Base-by-base conservation (phyloP, 2,888 invertebrate genomes). In the Cyaniris semiargus region DNA sequence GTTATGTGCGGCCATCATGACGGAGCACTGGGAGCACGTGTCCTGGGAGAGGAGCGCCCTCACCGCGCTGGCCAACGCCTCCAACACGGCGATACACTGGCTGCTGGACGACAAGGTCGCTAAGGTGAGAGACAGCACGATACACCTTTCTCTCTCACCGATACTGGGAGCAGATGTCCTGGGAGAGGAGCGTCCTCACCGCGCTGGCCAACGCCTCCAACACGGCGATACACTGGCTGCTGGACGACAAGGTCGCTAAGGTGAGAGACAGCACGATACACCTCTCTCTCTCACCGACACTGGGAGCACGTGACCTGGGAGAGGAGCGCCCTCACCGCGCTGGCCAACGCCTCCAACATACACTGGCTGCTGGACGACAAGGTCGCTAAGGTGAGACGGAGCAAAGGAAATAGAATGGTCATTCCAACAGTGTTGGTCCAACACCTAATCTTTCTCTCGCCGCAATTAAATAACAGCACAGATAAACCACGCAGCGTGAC, bases 291-390 rank as follows among this genome's bases (percentile, higher is more conserved):
- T 56, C 5, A 56, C 18, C 13, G 10, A 48, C 97, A 97, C 88
- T 98, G 98, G 98, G 98, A 98, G 91, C 96, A 97, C 86, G 96
- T 98, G 80, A 95, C 95, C 79, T 98, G 98, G 97, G 96, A 97
- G 88, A 94, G 94, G n/a, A n/a, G n/a, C n/a, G n/a, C n/a, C n/a
- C n/a, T n/a, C n/a, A n/a, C n/a, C n/a, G n/a, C n/a, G n/a, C n/a
- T n/a, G n/a, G n/a, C n/a, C n/a, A n/a, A n/a, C n/a, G 56, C 95
- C 21, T 94, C 94, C 75, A 95, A 95, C 80, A 95, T 95, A n/a
- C n/a, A n/a, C 82, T 97, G 97, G 97, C 94, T 97, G 81, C 93
- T 97, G 78, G 96, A 97, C 81, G 96, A 96, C 18, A 96, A 95
- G 81, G 97, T 97, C 27, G 96, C 96, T 31, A 95, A 96, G 92